These are phyloP conservation scores for Dipodomys ordii DNA, from an alignment of 2,113 vertebrate genomes.

Conservation along the genomic window DNA sequence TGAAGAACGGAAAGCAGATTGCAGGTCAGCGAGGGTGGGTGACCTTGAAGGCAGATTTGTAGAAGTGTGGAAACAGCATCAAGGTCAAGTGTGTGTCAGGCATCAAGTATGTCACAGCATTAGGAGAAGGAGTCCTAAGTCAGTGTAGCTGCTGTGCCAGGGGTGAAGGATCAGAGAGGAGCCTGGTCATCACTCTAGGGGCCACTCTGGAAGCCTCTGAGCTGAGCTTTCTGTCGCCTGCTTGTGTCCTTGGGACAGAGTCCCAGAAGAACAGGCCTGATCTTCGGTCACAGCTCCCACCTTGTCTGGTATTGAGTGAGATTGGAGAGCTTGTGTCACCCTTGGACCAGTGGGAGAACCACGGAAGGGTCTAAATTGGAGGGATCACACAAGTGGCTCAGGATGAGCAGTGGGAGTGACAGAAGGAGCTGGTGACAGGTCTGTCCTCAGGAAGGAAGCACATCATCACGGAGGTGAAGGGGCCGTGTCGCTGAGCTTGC, in stretches of 20 bases:
- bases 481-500: fast-evolving
- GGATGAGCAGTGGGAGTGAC: background rate
- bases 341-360: background rate
- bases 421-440: background rate
- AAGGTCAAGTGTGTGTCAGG: too few relatives aligned
- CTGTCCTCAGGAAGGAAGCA: background rate
- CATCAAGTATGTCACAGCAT: too few relatives aligned
- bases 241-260: fast-evolving
- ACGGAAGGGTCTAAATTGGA: background rate
- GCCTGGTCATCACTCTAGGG: too few relatives aligned
- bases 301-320: background rate
- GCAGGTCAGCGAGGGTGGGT: background rate
- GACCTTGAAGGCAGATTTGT: background rate
- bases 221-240: background rate
- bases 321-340: background rate
- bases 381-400: background rate
- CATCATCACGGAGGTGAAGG: background rate
- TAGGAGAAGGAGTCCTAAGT: background rate
- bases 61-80: background rate
- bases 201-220: background rate
- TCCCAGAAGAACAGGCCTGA: background rate
- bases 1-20: background rate
- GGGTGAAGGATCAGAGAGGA: background rate
- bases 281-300: background rate
- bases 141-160: background rate